These are phyloP conservation scores for Hyperoplus lanceolatus DNA, from an alignment of 2,797 vertebrate species.

Conservation along the genomic window DNA sequence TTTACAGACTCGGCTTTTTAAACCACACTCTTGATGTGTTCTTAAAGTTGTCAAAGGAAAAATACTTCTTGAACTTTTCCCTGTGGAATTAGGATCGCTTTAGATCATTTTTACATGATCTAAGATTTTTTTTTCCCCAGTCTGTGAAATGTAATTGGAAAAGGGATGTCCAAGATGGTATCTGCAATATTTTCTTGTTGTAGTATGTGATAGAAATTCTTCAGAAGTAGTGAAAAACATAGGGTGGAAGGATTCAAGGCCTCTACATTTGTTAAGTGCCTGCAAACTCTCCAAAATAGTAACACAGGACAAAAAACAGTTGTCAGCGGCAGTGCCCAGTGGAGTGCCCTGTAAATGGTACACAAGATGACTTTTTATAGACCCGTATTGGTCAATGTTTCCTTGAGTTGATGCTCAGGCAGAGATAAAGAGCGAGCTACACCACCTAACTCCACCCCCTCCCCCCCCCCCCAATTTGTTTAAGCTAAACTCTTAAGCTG, in stretches of 20 bases:
- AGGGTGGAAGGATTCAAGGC: no score
- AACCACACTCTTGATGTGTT: background rate
- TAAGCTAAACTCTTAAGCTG: no score
- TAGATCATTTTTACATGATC: background rate
- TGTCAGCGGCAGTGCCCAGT: background rate
- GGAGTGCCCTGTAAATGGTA: background rate
- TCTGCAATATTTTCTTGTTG: background rate
- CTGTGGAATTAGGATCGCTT: background rate
- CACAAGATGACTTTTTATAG: background rate
- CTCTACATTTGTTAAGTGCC: background rate
- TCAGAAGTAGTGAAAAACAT: background rate
- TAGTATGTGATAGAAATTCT: background rate
- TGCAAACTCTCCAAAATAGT: background rate
- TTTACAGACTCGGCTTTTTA: constrained; percentile 14
- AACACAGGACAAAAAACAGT: background rate
- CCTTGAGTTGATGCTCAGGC: background rate
- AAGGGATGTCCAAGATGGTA: background rate
- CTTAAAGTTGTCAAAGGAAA: constrained; percentile 5
- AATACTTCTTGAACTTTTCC: background rate
- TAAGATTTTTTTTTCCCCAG: background rate
- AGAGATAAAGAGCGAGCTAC: background rate
- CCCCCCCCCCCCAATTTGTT: background rate
- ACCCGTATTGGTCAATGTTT: background rate
- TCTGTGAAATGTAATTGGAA: background rate
- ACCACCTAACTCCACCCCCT: background rate